Percentiles rank a stretch among this genome's conserved stretches.
These are phyloP conservation scores for Sigmodon hispidus DNA, from an alignment of 2,113 vertebrate species.

Conservation along the genomic window DNA sequence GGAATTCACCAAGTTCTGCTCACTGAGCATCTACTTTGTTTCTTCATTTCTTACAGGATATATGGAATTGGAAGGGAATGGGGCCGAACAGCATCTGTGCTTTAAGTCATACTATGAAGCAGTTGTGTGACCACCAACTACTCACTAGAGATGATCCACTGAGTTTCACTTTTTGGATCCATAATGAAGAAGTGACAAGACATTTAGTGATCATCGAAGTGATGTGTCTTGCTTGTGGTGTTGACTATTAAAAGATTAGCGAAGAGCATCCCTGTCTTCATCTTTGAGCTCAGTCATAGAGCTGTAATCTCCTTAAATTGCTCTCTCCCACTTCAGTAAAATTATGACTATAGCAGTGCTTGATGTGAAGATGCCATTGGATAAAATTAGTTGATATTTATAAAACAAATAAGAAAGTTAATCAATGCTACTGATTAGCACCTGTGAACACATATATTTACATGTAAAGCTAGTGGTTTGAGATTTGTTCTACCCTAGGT, in stretches of 20 bases:
- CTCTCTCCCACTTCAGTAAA: constrained; percentile 36
- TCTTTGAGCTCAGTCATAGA: neutral
- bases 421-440: constrained; percentile 27
- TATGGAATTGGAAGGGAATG: neutral
- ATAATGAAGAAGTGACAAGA: neutral
- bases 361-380: neutral
- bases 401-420: neutral
- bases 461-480: neutral
- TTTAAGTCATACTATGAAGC: neutral
- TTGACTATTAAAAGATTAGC: neutral
- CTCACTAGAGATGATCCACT: neutral
- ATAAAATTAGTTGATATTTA: constrained; percentile 2
- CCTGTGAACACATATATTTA: neutral
- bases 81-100: neutral
- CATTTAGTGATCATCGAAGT: neutral
- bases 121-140: neutral
- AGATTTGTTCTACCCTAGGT: neutral
- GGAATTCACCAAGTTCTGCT: neutral
- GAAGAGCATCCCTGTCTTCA: neutral
- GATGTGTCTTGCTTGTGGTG: neutral
- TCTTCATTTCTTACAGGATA: neutral
- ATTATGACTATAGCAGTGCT: neutral
- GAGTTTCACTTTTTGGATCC: neutral
- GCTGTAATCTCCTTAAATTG: neutral
- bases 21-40: neutral